Percentiles rank a stretch among this genome's conserved stretches.
These are phyloP conservation scores for Nycteola revayana DNA, from an alignment of 2,888 invertebrate species.

Conservation along the genomic window DNA sequence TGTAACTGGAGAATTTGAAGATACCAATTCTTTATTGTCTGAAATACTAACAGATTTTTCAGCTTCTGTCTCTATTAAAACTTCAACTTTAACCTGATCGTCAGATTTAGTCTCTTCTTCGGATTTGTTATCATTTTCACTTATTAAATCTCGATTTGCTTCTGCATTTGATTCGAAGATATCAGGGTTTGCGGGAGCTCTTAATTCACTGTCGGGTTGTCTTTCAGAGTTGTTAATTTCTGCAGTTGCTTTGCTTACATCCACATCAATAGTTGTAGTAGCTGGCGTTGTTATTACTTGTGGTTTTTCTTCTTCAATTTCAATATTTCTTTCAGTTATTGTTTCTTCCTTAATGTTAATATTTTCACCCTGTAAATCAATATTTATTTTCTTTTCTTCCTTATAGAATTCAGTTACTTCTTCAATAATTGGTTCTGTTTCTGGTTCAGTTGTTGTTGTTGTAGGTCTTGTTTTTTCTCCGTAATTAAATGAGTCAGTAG, in stretches of 20 bases:
- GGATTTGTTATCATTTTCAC: slow-evolving; percentile 3
- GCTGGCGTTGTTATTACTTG: slow-evolving; percentile 13
- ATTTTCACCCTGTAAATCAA: slow-evolving; percentile 4
- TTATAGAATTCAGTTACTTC: slow-evolving; percentile 35
- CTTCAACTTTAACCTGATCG: slow-evolving; percentile 34
- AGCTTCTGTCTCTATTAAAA: slow-evolving; percentile 43
- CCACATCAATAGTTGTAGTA: slow-evolving; percentile 1
- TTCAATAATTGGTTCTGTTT: slow-evolving; percentile 32
- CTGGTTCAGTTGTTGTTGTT: slow-evolving; percentile 33
- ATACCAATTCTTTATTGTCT: slow-evolving; percentile 35
- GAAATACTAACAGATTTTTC: slow-evolving; percentile 48
- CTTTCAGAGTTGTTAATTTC: background rate
- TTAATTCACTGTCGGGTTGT: slow-evolving; percentile 4
- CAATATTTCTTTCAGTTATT: slow-evolving; percentile 18
- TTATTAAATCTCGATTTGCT: background rate
- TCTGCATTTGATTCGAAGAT: too few relatives aligned
- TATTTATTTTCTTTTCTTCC: slow-evolving; percentile 16
- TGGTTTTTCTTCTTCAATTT: slow-evolving; percentile 26
- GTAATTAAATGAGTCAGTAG: slow-evolving; percentile 52
- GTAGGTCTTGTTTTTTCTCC: slow-evolving; percentile 54
- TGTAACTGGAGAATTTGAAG: slow-evolving; percentile 29
- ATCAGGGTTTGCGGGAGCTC: too few relatives aligned
- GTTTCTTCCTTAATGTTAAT: slow-evolving; percentile 16
- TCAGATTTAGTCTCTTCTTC: slow-evolving; percentile 4
- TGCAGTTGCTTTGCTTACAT: background rate